phyloP scores from a whole-genome alignment of 2,113 vertebrate species.

The Psammodynastes pulverulentus region DNA sequence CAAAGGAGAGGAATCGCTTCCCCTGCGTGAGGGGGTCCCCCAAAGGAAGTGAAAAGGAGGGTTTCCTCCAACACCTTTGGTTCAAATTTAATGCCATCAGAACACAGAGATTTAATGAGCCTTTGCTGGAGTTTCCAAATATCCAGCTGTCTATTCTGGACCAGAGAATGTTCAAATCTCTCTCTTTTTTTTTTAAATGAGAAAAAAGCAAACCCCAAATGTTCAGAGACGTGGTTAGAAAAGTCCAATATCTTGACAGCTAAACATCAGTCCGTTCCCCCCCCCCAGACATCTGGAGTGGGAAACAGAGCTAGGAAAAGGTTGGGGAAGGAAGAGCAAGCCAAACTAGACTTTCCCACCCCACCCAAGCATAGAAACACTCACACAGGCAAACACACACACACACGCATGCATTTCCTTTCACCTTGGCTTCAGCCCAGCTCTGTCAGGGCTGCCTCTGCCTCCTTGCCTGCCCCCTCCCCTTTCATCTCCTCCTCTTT shows the following conservation, averaged over 20 bases:
- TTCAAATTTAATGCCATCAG: neutral
- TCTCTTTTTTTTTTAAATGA: neutral
- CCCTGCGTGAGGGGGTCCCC: neutral
- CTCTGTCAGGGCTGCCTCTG: neutral
- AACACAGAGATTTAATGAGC: neutral
- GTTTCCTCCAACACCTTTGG: neutral
- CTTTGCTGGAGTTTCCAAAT: neutral
- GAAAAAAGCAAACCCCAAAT: neutral
- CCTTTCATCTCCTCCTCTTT: neutral
- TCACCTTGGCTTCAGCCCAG: neutral
- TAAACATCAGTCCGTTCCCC: neutral
- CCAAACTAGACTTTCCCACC: too few relatives aligned
- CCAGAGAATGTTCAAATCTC: neutral
- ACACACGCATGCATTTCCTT: neutral
- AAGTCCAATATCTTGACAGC: neutral
- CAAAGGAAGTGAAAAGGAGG: neutral
- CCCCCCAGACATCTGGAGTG: neutral
- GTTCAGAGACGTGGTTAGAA: neutral
- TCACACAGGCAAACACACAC: neutral
- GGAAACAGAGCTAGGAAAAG: rapidly evolving
- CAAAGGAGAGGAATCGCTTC: neutral
- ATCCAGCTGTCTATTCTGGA: neutral
- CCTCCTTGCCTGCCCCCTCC: neutral
- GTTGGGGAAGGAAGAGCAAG: neutral
- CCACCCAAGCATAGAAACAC: too few relatives aligned